phyloP scores from a whole-genome alignment of 2,888 invertebrate species.

The Caenorhabditis auriculariae region DNA sequence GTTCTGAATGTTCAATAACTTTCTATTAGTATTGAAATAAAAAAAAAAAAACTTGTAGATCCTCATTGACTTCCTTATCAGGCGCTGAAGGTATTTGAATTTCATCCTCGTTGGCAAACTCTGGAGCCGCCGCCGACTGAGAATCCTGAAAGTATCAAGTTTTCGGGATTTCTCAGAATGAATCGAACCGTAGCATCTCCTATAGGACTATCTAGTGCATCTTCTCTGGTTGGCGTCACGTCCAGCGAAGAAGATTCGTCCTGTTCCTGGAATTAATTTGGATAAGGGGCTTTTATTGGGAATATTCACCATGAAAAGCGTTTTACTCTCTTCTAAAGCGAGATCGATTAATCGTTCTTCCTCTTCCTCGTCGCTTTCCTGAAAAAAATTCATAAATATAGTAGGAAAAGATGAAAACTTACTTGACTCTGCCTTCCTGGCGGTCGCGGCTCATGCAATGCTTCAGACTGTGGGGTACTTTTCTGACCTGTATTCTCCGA shows the following conservation, averaged over 20 bases:
- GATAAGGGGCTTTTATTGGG: background rate
- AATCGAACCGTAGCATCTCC: background rate
- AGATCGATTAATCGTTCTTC: conserved; percentile 33
- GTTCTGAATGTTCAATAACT: conserved; percentile 3
- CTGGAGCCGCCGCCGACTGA: background rate
- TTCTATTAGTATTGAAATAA: no score
- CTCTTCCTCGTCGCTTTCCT: conserved; percentile 27
- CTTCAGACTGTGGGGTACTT: conserved; percentile 9
- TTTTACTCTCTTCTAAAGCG: conserved; percentile 19
- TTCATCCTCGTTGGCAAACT: background rate
- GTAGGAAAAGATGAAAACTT: background rate
- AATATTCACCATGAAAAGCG: conserved; percentile 4
- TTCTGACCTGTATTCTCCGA: background rate
- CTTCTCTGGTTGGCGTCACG: conserved; percentile 9
- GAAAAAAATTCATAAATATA: background rate
- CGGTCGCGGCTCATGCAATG: conserved; percentile 27
- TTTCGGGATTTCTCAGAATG: background rate
- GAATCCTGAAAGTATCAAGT: background rate
- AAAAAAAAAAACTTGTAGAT: conserved; percentile 5
- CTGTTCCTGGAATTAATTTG: background rate
- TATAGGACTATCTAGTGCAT: background rate
- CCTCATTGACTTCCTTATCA: conserved; percentile 7
- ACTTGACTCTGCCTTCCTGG: conserved; percentile 21
- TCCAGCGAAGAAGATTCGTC: background rate
- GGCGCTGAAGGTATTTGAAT: conserved; percentile 19